Evolutionary conservation across 1,140 invertebrate genomes (phyloP).

Genomic region (Rhagoletis pomonella): DNA sequence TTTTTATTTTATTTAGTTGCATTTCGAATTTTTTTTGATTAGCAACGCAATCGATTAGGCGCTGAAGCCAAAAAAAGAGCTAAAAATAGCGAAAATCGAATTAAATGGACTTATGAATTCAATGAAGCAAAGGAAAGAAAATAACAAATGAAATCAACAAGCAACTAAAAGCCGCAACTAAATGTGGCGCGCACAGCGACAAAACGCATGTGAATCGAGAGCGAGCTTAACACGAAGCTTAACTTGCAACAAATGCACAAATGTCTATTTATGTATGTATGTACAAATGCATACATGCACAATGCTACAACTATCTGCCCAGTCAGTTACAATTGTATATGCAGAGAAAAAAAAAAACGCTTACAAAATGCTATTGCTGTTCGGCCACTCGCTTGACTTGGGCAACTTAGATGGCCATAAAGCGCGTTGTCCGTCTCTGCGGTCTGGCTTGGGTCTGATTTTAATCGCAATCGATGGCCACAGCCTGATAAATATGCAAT

Average conservation of each 20-base stretch:
- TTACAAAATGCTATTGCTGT: conserved; percentile 11
- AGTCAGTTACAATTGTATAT: background rate
- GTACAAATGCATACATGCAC: background rate
- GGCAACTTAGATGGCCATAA: conserved; percentile 25
- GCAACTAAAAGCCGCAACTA: conserved; percentile 13
- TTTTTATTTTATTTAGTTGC: background rate
- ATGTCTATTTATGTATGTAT: background rate
- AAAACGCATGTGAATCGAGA: conserved; percentile 36
- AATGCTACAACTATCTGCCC: background rate
- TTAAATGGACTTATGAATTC: conserved; percentile 18
- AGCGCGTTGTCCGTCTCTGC: background rate
- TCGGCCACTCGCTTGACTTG: conserved; percentile 23
- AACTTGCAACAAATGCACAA: conserved; percentile 45
- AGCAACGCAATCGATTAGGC: conserved; percentile 45
- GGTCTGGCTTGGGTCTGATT: conserved; percentile 26
- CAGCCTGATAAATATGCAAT: conserved; percentile 46
- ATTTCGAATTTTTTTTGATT: background rate
- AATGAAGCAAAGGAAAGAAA: background rate
- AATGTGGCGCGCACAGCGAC: conserved; percentile 18
- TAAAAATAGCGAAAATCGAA: conserved; percentile 20
- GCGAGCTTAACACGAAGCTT: background rate
- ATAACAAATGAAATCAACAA: background rate
- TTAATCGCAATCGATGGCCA: conserved; percentile 51
- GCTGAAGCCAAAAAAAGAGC: background rate
- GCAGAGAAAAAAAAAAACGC: background rate